Evolutionary conservation across 2,113 vertebrate species (phyloP), one percentile per base, ranked within the genome.

Genomic region (Alectura lathami): DNA sequence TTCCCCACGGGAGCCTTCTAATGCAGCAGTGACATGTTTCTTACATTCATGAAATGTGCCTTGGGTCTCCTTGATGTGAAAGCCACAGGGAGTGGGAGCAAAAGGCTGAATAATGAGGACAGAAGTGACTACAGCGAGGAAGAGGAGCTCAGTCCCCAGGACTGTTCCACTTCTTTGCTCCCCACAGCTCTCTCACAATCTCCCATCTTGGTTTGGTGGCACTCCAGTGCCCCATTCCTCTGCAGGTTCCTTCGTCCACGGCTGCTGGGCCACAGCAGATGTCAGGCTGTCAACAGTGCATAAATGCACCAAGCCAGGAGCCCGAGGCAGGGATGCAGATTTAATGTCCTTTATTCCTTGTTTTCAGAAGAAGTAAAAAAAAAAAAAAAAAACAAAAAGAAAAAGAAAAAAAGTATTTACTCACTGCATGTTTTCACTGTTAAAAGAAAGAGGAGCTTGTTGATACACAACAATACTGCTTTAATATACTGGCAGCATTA

Each of bases 291-390:
- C 53, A 86, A 79, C 86, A 73, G 72, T 8, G 27, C 64, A 59
- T 36, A 81, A 83, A 59, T 8, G 9, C 47, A 77, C 51, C 47
- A 8, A 38, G 29, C 73, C 51, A 1, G 1, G 34, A 86, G 73
- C 60, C 60, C 16, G 54, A 86, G 77, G 47, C 3, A 2, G 26
- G 43, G 38, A 69, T 14, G 10, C 30, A 42, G 32, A 70, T 77
- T 72, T 83, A 86, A 90, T 32, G 63, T 30, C 42, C 86, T 86
- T 83, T 80, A 73, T 81, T 88, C 59, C 88, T 73, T 70, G 26
- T 45, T 50, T 56, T 45, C 8, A 11, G 45, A 76, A 88, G n/a
- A n/a, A n/a, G n/a, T n/a, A n/a, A n/a, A n/a, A n/a, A n/a, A n/a
- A n/a, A 62, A 53, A 88, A 70, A 13, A 26, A 4, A 13, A 50